Conservation (phyloP, 2,113 vertebrate genomes). For the Platysternon megacephalum region DNA sequence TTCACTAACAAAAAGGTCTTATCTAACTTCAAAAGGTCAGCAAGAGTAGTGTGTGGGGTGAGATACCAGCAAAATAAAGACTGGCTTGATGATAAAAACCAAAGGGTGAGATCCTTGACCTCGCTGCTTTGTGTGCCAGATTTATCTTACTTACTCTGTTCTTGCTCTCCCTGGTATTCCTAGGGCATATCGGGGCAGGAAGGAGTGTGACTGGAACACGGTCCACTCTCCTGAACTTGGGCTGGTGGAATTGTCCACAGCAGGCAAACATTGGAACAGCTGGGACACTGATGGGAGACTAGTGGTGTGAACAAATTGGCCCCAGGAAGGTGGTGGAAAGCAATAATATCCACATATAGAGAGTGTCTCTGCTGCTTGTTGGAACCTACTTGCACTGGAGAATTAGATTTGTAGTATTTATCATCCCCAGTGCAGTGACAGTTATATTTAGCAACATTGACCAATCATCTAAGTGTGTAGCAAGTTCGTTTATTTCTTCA, state of each 20-base stretch:
- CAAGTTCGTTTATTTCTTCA: background rate
- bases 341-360: background rate
- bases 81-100: background rate
- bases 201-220: background rate
- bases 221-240: background rate
- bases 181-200: background rate
- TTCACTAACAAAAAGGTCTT: background rate
- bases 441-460: background rate
- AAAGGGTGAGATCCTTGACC: background rate
- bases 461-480: background rate
- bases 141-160: background rate
- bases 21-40: background rate
- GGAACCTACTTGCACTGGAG: background rate
- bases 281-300: background rate
- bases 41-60: background rate
- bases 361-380: fast-evolving
- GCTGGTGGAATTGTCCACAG: fast-evolving
- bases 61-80: background rate
- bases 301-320: background rate
- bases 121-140: background rate
- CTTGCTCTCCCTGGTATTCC: background rate
- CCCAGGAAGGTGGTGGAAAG: background rate
- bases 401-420: background rate
- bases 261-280: background rate
- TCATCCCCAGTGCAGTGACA: background rate